Conservation (phyloP, 2,797 vertebrate species). For the Todus mexicanus region DNA sequence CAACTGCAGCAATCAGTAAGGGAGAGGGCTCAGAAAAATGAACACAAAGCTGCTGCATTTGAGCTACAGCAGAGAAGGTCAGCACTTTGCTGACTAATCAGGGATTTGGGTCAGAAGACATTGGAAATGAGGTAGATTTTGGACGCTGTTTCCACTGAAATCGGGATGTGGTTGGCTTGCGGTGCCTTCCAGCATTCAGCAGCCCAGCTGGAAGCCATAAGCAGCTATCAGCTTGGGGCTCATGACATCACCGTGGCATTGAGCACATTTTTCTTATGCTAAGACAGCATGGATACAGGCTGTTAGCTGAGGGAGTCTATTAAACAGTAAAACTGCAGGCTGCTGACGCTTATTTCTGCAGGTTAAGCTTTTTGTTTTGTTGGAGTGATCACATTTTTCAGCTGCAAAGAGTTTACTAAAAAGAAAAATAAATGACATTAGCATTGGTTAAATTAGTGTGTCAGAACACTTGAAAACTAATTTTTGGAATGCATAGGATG, state of each 20-base stretch:
- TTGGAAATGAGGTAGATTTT: not conserved
- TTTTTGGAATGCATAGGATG: not conserved
- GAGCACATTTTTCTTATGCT: slow-evolving; percentile 18
- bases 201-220: slow-evolving; percentile 69
- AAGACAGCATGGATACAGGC: slow-evolving; percentile 4
- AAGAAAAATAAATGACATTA: not conserved
- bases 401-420: not conserved
- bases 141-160: not conserved
- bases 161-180: not conserved
- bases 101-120: not conserved
- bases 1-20: not conserved
- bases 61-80: not conserved
- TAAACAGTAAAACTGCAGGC: not conserved
- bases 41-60: not conserved
- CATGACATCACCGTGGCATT: slow-evolving; percentile 46
- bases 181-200: not conserved
- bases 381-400: not conserved
- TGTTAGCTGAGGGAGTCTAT: not conserved
- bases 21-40: not conserved
- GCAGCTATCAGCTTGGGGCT: not conserved
- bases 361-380: slow-evolving; percentile 9
- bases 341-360: not conserved
- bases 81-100: not conserved
- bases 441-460: not conserved
- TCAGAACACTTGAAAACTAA: not conserved